Evolutionary conservation across 2,113 vertebrate species (phyloP).

Genomic region (Myiagra hebetior): DNA sequence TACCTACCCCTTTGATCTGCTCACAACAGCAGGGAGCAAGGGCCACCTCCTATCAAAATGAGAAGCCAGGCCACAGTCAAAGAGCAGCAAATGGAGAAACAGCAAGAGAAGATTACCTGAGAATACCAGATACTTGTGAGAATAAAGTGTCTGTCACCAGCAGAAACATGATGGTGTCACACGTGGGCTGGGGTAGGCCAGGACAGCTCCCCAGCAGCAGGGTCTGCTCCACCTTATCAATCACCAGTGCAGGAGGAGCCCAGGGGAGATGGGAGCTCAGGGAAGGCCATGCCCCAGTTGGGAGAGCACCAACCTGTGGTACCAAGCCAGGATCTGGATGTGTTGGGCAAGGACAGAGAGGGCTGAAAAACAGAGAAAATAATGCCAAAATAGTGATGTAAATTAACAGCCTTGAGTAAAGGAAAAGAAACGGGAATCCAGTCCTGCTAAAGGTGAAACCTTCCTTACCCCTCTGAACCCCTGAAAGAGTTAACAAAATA

Average conservation of each 20-base stretch:
- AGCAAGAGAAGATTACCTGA: neutral
- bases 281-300: neutral
- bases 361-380: neutral
- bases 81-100: neutral
- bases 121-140: neutral
- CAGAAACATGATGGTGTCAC: neutral
- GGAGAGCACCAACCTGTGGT: neutral
- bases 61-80: neutral
- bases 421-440: neutral
- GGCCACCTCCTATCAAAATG: neutral
- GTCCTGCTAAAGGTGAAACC: neutral
- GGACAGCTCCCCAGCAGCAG: neutral
- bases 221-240: neutral
- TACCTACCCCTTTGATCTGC: neutral
- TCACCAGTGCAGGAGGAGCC: neutral
- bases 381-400: neutral
- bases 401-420: neutral
- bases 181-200: neutral
- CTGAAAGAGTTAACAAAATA: conserved; percentile 66
- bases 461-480: neutral
- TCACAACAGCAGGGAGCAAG: neutral
- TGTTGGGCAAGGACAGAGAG: neutral
- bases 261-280: neutral
- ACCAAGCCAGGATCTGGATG: neutral
- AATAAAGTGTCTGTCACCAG: neutral